A percentile compares a stretch with the other conserved stretches of the same genome.
phyloP scores from a whole-genome alignment of 2,797 vertebrate genomes.

The Oreonectes daqikongensis region DNA sequence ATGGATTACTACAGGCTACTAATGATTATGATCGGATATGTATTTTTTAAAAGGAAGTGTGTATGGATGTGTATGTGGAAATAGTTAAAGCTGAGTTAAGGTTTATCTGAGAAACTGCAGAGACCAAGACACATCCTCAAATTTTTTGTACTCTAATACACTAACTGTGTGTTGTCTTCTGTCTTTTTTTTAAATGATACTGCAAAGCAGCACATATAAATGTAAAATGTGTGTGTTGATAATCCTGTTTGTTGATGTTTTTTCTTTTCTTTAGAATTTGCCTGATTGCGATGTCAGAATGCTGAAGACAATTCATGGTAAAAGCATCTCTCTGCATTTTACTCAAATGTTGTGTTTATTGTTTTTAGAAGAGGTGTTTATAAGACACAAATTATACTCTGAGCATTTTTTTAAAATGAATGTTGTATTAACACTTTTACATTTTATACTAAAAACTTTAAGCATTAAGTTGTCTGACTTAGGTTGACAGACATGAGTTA shows the following conservation, averaged over 20 bases:
- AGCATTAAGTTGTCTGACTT: background rate
- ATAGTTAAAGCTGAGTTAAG: background rate
- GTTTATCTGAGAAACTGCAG: background rate
- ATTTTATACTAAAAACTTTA: background rate
- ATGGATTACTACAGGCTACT: background rate
- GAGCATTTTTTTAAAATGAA: too few relatives aligned
- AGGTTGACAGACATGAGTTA: background rate
- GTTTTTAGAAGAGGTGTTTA: background rate
- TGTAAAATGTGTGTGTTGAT: background rate
- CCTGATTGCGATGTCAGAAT: conserved; percentile 8
- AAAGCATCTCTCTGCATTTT: background rate
- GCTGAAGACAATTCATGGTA: conserved; percentile 7
- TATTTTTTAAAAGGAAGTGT: background rate
- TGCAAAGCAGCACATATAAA: background rate
- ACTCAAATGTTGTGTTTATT: background rate
- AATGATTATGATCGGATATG: background rate
- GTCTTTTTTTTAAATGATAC: too few relatives aligned
- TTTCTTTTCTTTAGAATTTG: background rate
- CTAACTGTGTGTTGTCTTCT: background rate
- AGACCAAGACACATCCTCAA: background rate
- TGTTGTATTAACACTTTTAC: background rate
- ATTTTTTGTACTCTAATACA: background rate
- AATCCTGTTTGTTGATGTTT: background rate
- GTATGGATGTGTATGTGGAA: background rate
- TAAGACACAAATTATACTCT: too few relatives aligned